Evolutionary conservation across 1,140 invertebrate genomes (phyloP), one percentile per base, ranked within the genome.

Genomic region (Chlorops oryzae): DNA sequence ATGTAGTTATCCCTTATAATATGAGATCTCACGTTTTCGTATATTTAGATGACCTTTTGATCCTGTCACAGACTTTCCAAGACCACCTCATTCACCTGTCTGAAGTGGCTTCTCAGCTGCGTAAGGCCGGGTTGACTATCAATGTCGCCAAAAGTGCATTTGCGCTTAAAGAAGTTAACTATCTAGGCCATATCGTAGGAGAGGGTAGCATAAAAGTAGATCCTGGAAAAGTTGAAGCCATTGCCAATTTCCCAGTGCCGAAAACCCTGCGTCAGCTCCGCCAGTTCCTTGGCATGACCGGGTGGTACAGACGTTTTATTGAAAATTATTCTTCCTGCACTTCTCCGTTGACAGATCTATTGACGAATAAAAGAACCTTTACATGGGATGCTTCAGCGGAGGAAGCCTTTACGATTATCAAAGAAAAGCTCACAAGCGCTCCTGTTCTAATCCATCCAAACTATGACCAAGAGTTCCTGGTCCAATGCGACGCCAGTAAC

Each of bases 131-230:
- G 13, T 27, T 45, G 3, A 51, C 50, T 5, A 51, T 51, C 22
- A 51, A 51, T 15, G 25, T 51, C 13, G 42, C 28, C 15, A 51
- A 51, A 51, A 63, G 1, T 63, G 73, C 65, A 23, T 52, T 80
- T 3, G 77, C 73, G 23, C 58, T 78, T 13, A 18, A 24, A 25
- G 49, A 51, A 21, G 49, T 51, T 21, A 28, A 35, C 18, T 51
- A 51, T 25, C 22, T 51, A 17, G 40, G 41, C 4, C 41, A 51
- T 9, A 35, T 51, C 3, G 40, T 51, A 21, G 49, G 49, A 18
- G 24, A 51, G 12, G 49, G 49, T 2, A 78, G 47, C 6, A 55
- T 57, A n/a, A 25, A 15, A 58, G 61, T 3, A 57, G 77, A 15
- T 62, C 62, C 10, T 5, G 24, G 13, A n/a, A 46, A 46, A 15